A percentile compares a stretch with the other conserved stretches of the same genome.
Evolutionary conservation across 2,888 invertebrate genomes (phyloP).

Genomic region (Dexiosoma caninum): DNA sequence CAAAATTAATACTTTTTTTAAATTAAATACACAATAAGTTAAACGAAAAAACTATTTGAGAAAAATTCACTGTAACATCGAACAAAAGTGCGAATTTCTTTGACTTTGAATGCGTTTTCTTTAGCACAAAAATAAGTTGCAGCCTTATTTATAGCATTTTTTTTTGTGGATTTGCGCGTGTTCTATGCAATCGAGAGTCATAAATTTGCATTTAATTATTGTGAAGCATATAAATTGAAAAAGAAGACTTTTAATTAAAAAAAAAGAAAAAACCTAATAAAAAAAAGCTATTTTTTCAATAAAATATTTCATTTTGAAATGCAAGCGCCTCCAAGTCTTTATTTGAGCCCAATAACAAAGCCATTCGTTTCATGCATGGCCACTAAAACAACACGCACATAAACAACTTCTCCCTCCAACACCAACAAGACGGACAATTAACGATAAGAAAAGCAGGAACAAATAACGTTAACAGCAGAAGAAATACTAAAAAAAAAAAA

Average conservation of each 20-base stretch:
- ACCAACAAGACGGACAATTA: background rate
- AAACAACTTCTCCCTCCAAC: slow-evolving; percentile 40
- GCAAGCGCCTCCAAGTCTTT: slow-evolving; percentile 57
- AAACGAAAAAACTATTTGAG: too few species aligned
- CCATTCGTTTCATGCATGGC: slow-evolving; percentile 19
- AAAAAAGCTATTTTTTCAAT: slow-evolving; percentile 34
- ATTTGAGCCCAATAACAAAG: slow-evolving; percentile 9
- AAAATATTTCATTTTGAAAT: slow-evolving; percentile 58
- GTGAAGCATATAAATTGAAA: slow-evolving; percentile 46
- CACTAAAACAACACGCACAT: slow-evolving; percentile 48
- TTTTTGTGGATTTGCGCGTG: slow-evolving; percentile 14
- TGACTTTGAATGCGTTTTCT: too few species aligned
- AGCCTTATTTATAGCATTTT: background rate
- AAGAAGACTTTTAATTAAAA: too few species aligned
- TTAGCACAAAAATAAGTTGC: background rate
- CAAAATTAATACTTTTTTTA: too few species aligned
- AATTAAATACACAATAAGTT: too few species aligned
- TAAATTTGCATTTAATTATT: slow-evolving; percentile 54
- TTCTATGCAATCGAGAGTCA: background rate
- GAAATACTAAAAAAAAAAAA: background rate
- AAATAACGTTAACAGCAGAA: background rate
- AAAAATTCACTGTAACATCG: too few species aligned
- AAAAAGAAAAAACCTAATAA: slow-evolving; percentile 39
- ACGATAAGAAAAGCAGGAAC: background rate
- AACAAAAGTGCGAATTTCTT: too few species aligned